Evolutionary conservation across 2,888 invertebrate species (phyloP).

Genomic region (Dorcus hopei): DNA sequence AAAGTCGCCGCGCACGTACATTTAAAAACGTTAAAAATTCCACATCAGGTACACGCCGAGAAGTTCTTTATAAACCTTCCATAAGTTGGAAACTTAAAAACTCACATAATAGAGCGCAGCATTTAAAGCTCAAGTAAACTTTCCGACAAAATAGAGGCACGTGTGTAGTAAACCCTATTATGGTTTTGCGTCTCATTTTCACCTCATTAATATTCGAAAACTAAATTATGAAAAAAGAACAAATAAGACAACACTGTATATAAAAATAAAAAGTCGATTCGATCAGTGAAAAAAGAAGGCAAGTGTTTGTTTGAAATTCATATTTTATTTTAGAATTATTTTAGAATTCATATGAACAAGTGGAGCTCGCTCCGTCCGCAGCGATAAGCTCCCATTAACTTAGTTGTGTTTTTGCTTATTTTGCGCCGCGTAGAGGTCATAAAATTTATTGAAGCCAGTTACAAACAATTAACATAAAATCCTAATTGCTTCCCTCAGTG

Average conservation of each 20-base stretch:
- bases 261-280: background rate
- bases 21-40: slow-evolving; percentile 7
- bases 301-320: background rate
- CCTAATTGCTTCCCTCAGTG: slow-evolving; percentile 41
- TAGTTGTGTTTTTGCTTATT: slow-evolving; percentile 26
- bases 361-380: background rate
- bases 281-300: background rate
- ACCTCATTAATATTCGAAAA: background rate
- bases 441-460: slow-evolving; percentile 41
- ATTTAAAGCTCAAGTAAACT: slow-evolving; percentile 12
- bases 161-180: background rate
- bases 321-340: no score
- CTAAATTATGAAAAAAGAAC: slow-evolving; percentile 7
- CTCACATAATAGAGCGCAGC: slow-evolving; percentile 8
- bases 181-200: background rate
- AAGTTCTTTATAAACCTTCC: slow-evolving; percentile 10
- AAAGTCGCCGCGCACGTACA: no score
- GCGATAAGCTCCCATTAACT: slow-evolving; percentile 19
- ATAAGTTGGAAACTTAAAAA: slow-evolving; percentile 14
- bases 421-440: slow-evolving; percentile 29
- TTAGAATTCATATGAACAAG: background rate
- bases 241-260: no score
- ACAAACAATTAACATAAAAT: slow-evolving; percentile 45
- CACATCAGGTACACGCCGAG: slow-evolving; percentile 13
- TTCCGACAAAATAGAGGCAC: slow-evolving; percentile 3